These are phyloP conservation scores for Eupithecia tripunctaria DNA, from an alignment of 2,888 invertebrate genomes.

Conservation along the genomic window DNA sequence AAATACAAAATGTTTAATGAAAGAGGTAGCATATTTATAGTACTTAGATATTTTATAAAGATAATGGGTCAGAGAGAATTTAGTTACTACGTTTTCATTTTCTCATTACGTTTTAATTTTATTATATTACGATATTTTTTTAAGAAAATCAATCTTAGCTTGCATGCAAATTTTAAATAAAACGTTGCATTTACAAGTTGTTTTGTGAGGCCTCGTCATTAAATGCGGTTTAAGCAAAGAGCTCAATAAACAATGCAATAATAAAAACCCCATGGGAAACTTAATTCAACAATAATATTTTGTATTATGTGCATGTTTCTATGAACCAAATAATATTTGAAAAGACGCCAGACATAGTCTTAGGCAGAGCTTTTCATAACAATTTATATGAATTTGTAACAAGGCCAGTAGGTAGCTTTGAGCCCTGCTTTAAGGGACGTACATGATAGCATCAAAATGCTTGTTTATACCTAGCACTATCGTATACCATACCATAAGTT, in stretches of 20 bases:
- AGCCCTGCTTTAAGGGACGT: neutral
- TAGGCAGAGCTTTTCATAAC: neutral
- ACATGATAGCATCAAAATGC: neutral
- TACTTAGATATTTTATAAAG: slow-evolving; percentile 8
- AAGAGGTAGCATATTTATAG: slow-evolving; percentile 1
- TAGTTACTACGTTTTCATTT: no score
- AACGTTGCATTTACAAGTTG: neutral
- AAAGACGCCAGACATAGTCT: neutral
- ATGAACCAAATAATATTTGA: neutral
- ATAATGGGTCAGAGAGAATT: neutral
- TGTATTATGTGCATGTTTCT: no score
- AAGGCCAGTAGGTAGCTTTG: neutral
- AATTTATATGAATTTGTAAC: neutral
- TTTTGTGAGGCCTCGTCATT: neutral
- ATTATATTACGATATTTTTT: neutral
- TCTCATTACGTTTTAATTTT: neutral
- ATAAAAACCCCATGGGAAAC: neutral
- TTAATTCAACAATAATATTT: neutral
- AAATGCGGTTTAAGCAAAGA: neutral
- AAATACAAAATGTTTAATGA: slow-evolving; percentile 34
- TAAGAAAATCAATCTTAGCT: neutral
- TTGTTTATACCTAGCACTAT: neutral
- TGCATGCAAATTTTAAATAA: neutral
- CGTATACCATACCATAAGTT: neutral
- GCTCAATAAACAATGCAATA: neutral